Evolutionary conservation across 1,140 invertebrate species (phyloP).

Genomic region (Trichonephila inaurata): DNA sequence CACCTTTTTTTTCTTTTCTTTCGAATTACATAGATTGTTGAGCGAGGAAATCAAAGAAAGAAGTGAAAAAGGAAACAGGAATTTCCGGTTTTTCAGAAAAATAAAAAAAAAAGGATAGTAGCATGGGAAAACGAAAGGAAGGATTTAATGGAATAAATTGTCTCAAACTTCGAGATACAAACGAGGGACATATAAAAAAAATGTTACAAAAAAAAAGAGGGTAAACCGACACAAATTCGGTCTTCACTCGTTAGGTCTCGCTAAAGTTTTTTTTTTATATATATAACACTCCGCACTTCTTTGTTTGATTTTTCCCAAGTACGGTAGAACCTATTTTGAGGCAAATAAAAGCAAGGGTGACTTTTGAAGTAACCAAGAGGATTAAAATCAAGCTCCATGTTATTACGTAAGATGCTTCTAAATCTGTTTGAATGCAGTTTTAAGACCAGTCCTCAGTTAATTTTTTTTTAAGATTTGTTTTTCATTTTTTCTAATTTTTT

Average conservation of each 20-base stretch:
- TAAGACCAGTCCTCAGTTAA: not conserved
- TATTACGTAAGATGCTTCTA: not conserved
- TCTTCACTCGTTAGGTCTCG: not conserved
- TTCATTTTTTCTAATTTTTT: no score
- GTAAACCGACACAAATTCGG: constrained; percentile 17
- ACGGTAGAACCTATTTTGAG: not conserved
- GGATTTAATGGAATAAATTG: constrained; percentile 58
- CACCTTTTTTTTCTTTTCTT: not conserved
- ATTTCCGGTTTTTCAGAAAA: constrained; percentile 19
- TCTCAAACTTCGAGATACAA: constrained; percentile 36
- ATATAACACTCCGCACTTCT: not conserved
- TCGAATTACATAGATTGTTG: constrained; percentile 20
- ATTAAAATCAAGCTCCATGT: not conserved
- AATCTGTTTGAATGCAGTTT: not conserved
- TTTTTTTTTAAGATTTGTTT: no score
- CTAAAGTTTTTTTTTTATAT: not conserved
- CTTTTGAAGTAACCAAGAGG: not conserved
- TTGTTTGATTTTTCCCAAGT: constrained; percentile 1
- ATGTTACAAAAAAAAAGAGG: not conserved
- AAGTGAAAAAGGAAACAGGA: constrained; percentile 26
- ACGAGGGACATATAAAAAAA: not conserved
- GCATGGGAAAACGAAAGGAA: constrained; percentile 14
- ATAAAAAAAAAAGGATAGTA: not conserved
- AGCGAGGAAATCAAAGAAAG: constrained; percentile 24
- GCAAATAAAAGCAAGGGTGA: not conserved